A percentile compares a stretch with the other conserved stretches of the same genome.
Evolutionary conservation across 2,888 invertebrate genomes (phyloP).

Genomic region (Sinelater perroti): DNA sequence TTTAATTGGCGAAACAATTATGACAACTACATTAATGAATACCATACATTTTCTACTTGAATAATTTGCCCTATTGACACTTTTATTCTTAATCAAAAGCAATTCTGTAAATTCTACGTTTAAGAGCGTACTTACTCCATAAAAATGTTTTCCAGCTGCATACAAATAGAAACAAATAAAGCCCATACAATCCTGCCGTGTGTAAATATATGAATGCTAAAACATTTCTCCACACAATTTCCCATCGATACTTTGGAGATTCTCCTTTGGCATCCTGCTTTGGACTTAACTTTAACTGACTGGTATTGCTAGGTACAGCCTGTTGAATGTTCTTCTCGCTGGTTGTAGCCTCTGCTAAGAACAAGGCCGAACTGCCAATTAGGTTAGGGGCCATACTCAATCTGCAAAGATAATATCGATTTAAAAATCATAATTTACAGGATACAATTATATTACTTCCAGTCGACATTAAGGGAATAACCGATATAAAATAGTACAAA

Average conservation of each 20-base stretch:
- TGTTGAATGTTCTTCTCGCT: constrained; percentile 45
- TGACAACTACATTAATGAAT: too few relatives aligned
- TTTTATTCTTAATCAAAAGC: too few relatives aligned
- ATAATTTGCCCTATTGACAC: too few relatives aligned
- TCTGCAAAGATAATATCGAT: constrained; percentile 8
- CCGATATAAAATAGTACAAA: too few relatives aligned
- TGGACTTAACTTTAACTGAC: constrained; percentile 14
- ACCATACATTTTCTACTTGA: too few relatives aligned
- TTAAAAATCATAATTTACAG: background rate
- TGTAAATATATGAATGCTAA: constrained; percentile 78
- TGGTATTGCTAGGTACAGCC: constrained; percentile 26
- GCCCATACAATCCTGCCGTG: constrained; percentile 69
- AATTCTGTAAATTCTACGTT: too few relatives aligned
- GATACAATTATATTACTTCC: background rate
- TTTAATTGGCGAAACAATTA: too few relatives aligned
- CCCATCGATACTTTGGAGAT: constrained; percentile 61
- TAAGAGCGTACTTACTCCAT: constrained; percentile 70
- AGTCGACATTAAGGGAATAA: background rate
- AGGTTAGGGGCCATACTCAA: constrained; percentile 69
- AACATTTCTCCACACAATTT: constrained; percentile 84
- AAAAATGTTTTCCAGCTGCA: constrained; percentile 63
- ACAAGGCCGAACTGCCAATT: constrained; percentile 66
- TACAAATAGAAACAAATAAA: constrained; percentile 65
- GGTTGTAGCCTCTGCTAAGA: constrained; percentile 62
- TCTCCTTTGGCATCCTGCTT: constrained; percentile 13